Base-by-base conservation (phyloP, 2,113 vertebrate genomes). In the Lepus americanus region DNA sequence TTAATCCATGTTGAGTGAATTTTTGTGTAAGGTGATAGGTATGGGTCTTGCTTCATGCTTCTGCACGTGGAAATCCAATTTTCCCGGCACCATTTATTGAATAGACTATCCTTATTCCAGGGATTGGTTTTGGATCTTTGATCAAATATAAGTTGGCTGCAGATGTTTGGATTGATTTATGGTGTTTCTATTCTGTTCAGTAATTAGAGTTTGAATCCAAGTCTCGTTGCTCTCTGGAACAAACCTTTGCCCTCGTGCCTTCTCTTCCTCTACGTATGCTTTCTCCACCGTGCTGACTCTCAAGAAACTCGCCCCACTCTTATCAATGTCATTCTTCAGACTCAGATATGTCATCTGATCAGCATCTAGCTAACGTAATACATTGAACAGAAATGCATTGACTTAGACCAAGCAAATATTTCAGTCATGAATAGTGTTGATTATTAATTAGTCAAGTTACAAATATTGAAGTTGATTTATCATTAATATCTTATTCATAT, bases 361-460 rank as follows among this genome's bases (percentile, higher is more conserved):
- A 81, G 36, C 3, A 80, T 20, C 33, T 73, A 1, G 11, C 36
- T 86, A 59, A 86, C 29, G 85, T 76, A 36, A 25, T 72, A 39
- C 66, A 83, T 73, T 59, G 78, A 67, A 84, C 33, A 36, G 79
- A 25, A 23, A 12, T 69, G 12, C 23, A 84, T 31, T 70, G 27
- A 70, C 69, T 88, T 88, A 84, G 10, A 80, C 25, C 16, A 33
- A 53, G 1, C 2, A 63, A 70, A 64, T 6, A 73, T 82, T 83
- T 90, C 27, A 94, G 3, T 73, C 27, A 74, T 31, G 11, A 87
- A 29, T 25, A 31, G 12, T 87, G 27, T 27, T 39, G 39, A 17
- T 85, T 78, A 72, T 59, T 86, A 83, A 72, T 59, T 86, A 83
- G 44, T 3, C 7, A 92, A 94, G 9, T 78, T 78, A 83, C 76